These are phyloP conservation scores for Coreoperca whiteheadi DNA, from an alignment of 2,113 vertebrate genomes.

Conservation along the genomic window DNA sequence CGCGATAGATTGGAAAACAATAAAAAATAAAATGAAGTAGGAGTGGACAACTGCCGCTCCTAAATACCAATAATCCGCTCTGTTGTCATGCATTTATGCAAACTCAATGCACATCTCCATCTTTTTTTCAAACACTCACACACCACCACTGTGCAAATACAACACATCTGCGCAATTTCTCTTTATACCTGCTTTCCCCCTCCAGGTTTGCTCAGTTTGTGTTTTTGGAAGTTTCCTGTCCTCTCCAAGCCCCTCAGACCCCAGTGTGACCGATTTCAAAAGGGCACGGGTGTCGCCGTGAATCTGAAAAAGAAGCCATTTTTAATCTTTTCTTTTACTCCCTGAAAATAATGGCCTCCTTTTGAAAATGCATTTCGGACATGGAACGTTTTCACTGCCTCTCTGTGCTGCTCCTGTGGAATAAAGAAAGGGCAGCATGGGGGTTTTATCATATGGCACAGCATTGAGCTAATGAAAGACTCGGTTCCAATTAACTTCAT, in stretches of 20 bases:
- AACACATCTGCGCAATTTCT: neutral
- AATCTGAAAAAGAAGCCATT: conserved; percentile 24
- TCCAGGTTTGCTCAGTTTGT: neutral
- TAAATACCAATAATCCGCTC: conserved; percentile 65
- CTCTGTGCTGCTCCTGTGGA: conserved; percentile 31
- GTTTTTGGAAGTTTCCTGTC: neutral
- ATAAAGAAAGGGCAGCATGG: conserved; percentile 2
- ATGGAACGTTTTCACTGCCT: neutral
- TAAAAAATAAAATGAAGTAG: conserved; percentile 30
- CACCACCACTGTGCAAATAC: neutral
- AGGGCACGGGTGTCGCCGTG: neutral
- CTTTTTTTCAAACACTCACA: neutral
- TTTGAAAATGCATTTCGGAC: conserved; percentile 16
- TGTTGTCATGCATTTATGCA: conserved; percentile 42
- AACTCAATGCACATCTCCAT: neutral
- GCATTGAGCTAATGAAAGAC: conserved; percentile 66
- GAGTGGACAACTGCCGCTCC: conserved; percentile 25
- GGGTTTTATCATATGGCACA: conserved; percentile 34
- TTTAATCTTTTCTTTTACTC: conserved; percentile 13
- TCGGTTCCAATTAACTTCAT: conserved; percentile 64
- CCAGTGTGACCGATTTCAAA: conserved; percentile 16
- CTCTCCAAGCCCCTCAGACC: neutral
- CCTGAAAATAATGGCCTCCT: conserved; percentile 35
- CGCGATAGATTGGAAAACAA: conserved; percentile 26
- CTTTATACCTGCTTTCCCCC: neutral